Base-by-base conservation (phyloP, 2,888 invertebrate genomes). In the Orthosia gracilis region DNA sequence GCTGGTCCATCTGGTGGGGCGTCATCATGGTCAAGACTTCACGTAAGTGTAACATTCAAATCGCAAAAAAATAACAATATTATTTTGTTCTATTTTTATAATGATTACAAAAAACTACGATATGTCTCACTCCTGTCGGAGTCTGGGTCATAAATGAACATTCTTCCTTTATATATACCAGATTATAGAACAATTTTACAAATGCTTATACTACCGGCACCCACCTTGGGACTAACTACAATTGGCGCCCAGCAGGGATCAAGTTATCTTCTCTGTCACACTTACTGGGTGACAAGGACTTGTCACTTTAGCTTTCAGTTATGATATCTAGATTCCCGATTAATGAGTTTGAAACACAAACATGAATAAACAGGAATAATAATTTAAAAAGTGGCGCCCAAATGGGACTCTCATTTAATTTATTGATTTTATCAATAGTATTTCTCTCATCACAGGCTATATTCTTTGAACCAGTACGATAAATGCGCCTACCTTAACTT, bases 1-100 rank as follows among this genome's bases (percentile, higher is more conserved):
- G 99, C 86, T 99, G 99, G 99, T 99, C 99, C 78, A 98, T 99
- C 82, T 99, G 99, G 97, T 99, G 99, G 99, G 99, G 99, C 4
- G 98, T 99, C 84, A 98, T 99, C 89, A 98, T 99, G 98, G 95
- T 99, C 80, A 98, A 97, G 90, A 97, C 98, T 89, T 98, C 99
- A 79, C 98, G 99, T 99, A 94, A 97, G 98, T 21, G 12, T 47
- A 13, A 7, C 11, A 18, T 13, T 23, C 2, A 23, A 4, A 13
- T 54, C 18, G 0, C 9, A 18, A 1, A 1, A 31, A 31, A 31
- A 31, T 9, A 40, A 1, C 40, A 9, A 9, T 31, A 1, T 31
- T 7, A 0, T 31, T 31, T 31, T 31, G 31, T 31, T 31, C 31
- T 31, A 7, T 0, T 31, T 31, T n/a, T n/a, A n/a, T n/a, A n/a